A percentile compares a stretch with the other conserved stretches of the same genome.
Evolutionary conservation across 35 echinoderm and acorn worm genomes (phyloP).

Genomic region (Patiria miniata): DNA sequence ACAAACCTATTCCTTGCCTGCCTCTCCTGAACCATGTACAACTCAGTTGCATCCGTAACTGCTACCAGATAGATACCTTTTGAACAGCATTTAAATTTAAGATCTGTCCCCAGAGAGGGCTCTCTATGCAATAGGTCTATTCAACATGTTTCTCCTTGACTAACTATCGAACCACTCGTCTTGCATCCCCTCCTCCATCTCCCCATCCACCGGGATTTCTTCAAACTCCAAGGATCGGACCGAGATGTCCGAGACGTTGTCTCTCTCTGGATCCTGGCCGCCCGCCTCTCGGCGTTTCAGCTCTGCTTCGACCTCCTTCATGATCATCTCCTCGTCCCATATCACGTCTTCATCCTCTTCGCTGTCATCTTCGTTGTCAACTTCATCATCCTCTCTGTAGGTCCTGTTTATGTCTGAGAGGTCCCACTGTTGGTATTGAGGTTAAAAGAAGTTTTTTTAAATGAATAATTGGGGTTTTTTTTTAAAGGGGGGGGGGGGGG

Average conservation of each 20-base stretch:
- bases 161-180: neutral
- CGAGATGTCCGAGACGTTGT: constrained; percentile 34
- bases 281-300: neutral
- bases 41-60: too few relatives aligned
- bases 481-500: neutral
- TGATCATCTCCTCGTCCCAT: constrained; percentile 60
- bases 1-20: too few relatives aligned
- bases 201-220: neutral
- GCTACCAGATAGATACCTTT: too few relatives aligned
- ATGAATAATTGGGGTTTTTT: neutral
- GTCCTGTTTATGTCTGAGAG: constrained; percentile 48
- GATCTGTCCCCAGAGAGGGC: too few relatives aligned
- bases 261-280: neutral
- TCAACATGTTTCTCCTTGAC: too few relatives aligned
- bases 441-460: neutral
- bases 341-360: neutral
- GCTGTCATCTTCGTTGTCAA: neutral
- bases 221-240: neutral
- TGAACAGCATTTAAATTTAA: too few relatives aligned
- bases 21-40: too few relatives aligned
- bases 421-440: constrained; percentile 45
- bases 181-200: neutral
- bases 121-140: too few relatives aligned
- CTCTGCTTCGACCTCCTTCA: constrained; percentile 53
- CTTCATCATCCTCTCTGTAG: neutral